Percentiles rank a stretch among this genome's conserved stretches.
These are phyloP conservation scores for Nyctereutes procyonoides DNA, from an alignment of 2,113 vertebrate species.

Conservation along the genomic window DNA sequence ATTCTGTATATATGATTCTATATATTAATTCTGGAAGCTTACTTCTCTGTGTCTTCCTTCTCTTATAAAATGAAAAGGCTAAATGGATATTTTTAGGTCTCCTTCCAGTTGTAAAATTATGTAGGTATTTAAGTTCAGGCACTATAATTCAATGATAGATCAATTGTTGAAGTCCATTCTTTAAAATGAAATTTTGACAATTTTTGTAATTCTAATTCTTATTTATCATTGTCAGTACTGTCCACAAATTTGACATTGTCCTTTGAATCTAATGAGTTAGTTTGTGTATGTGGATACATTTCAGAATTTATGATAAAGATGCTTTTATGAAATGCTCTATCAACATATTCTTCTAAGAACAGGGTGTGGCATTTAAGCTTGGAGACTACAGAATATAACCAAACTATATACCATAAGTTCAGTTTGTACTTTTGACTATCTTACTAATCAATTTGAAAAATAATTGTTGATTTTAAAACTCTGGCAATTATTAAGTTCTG, in stretches of 20 bases:
- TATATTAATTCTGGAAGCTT: not conserved
- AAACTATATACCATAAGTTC: not conserved
- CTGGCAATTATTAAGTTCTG: not conserved
- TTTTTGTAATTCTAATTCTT: slow-evolving; percentile 2
- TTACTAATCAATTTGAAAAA: not conserved
- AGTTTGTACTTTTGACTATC: not conserved
- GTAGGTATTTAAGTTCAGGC: not conserved
- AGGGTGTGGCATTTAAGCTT: not conserved
- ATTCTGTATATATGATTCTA: no score
- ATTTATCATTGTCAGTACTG: not conserved
- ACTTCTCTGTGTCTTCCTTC: not conserved
- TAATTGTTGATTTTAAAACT: not conserved
- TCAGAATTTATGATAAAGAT: slow-evolving; percentile 23
- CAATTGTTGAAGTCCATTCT: not conserved
- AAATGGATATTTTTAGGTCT: not conserved
- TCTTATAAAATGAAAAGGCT: not conserved
- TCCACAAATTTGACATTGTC: not conserved
- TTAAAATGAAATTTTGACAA: not conserved
- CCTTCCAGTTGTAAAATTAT: not conserved
- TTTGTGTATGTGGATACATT: not conserved
- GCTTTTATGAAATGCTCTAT: not conserved
- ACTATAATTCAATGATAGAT: not conserved
- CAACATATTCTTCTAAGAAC: not conserved
- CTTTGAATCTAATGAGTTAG: not conserved
- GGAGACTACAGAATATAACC: not conserved